A percentile compares a stretch with the other conserved stretches of the same genome.
Conservation (phyloP, 2,888 invertebrate genomes). For the Trissonchulus latispiculum region DNA sequence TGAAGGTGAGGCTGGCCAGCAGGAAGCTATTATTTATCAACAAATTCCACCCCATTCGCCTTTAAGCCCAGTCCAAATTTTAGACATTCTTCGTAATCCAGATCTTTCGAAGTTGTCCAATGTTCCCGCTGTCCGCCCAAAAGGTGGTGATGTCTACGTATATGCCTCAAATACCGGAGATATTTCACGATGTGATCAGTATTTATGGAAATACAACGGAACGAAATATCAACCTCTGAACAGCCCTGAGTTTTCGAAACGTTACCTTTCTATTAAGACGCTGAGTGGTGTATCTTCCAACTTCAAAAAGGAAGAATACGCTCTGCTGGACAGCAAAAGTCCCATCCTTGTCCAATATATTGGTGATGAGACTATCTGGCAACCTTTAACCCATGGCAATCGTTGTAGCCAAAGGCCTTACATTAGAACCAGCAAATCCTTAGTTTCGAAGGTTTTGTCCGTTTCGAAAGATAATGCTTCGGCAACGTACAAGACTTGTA, state of each 20-base stretch:
- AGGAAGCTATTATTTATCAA: too few relatives aligned
- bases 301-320: too few relatives aligned
- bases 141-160: background rate
- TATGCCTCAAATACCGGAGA: too few relatives aligned
- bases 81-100: background rate
- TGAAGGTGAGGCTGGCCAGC: too few relatives aligned
- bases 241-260: too few relatives aligned
- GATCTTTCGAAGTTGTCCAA: background rate
- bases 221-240: too few relatives aligned
- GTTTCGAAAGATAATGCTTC: background rate
- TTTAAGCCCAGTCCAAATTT: too few relatives aligned
- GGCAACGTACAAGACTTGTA: background rate
- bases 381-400: conserved; percentile 4
- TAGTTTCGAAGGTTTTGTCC: background rate
- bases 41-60: too few relatives aligned
- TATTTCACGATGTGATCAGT: background rate
- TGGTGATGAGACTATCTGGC: background rate
- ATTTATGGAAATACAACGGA: too few relatives aligned
- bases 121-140: background rate
- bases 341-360: background rate
- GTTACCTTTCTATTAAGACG: too few relatives aligned
- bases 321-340: too few relatives aligned
- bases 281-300: too few relatives aligned
- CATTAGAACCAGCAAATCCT: background rate
- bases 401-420: background rate